Evolutionary conservation across 1,140 invertebrate species (phyloP).

Genomic region (Hycleus cichorii): DNA sequence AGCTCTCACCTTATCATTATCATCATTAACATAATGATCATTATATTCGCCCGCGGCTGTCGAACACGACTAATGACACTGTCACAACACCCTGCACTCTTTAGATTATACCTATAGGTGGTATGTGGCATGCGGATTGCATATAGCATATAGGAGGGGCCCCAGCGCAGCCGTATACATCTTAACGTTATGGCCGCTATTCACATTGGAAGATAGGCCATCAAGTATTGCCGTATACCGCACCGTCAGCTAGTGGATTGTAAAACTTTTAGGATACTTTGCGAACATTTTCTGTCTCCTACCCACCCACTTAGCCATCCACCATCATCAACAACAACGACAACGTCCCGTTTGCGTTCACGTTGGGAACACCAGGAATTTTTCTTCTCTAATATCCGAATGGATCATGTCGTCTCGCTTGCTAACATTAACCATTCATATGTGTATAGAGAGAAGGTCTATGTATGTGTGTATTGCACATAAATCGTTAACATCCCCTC

Average conservation of each 20-base stretch:
- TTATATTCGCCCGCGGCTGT: slow-evolving; percentile 35
- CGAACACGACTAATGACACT: slow-evolving; percentile 42
- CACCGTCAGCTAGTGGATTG: slow-evolving; percentile 52
- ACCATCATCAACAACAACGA: slow-evolving; percentile 2
- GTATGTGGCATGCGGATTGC: slow-evolving; percentile 43
- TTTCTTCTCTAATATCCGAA: slow-evolving; percentile 40
- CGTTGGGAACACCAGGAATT: slow-evolving; percentile 16
- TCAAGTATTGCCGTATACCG: slow-evolving; percentile 62
- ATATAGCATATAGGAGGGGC: slow-evolving; percentile 43
- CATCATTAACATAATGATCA: too few species aligned
- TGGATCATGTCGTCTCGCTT: slow-evolving; percentile 31
- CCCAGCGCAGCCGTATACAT: slow-evolving; percentile 64
- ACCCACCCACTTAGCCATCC: slow-evolving; percentile 11
- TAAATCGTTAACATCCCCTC: slow-evolving; percentile 37
- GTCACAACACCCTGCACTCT: slow-evolving; percentile 40
- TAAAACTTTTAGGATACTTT: slow-evolving; percentile 61
- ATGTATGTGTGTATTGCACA: slow-evolving; percentile 23
- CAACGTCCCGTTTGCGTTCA: slow-evolving; percentile 12
- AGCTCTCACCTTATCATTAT: slow-evolving; percentile 32
- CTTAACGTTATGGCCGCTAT: slow-evolving; percentile 63
- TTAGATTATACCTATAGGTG: slow-evolving; percentile 38
- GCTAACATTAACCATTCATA: slow-evolving; percentile 20
- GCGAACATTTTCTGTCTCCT: slow-evolving; percentile 42
- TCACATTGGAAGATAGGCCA: slow-evolving; percentile 75
- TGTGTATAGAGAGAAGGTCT: slow-evolving; percentile 10